These are phyloP conservation scores for Cryptoleucopteryx plumbea DNA, from an alignment of 2,113 vertebrate genomes.

Conservation along the genomic window DNA sequence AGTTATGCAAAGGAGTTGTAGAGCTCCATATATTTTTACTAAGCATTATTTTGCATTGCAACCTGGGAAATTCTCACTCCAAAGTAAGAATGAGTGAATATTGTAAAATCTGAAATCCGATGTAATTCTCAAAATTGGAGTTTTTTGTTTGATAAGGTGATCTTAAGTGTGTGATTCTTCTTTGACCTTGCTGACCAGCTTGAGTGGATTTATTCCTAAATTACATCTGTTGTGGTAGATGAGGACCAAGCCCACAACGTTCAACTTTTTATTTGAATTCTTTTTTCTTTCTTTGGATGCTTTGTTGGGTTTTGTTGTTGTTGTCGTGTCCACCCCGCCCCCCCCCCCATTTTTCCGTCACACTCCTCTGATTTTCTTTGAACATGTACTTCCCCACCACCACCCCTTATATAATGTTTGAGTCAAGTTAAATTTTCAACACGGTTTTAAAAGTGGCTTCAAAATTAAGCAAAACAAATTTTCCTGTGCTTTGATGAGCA, in stretches of 20 bases:
- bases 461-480: not conserved
- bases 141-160: slow-evolving; percentile 8
- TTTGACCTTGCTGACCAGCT: slow-evolving; percentile 11
- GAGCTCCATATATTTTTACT: slow-evolving; percentile 53
- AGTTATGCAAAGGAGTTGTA: slow-evolving; percentile 46
- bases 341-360: not conserved
- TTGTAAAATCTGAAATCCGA: not conserved
- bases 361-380: not conserved
- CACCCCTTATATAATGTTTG: not conserved
- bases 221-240: not conserved
- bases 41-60: slow-evolving; percentile 31
- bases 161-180: not conserved
- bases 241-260: not conserved
- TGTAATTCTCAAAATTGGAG: slow-evolving; percentile 4
- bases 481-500: not conserved
- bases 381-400: not conserved
- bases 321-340: too few species aligned
- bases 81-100: not conserved
- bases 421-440: not conserved
- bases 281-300: not conserved
- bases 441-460: not conserved
- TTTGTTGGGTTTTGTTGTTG: not conserved
- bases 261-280: not conserved
- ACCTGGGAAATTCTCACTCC: slow-evolving; percentile 8
- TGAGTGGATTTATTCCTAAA: not conserved